Evolutionary conservation across 1,140 invertebrate species (phyloP).

Genomic region (Ips typographus): DNA sequence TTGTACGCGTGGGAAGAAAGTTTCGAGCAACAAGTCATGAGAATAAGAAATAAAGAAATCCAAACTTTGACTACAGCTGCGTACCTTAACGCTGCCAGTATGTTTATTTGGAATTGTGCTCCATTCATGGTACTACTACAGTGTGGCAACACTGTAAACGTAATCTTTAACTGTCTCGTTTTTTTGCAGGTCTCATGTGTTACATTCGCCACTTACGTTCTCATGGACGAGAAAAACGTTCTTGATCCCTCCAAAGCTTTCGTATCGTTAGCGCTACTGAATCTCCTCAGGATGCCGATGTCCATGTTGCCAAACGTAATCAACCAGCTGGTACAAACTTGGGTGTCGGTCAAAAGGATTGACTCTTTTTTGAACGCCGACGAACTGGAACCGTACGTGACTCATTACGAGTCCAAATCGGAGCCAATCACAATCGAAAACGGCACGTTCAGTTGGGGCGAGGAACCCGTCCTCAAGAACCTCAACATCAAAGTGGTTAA

Average conservation of each 20-base stretch:
- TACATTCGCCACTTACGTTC: conserved; percentile 87
- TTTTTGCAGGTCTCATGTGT: conserved; percentile 80
- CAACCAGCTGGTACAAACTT: conserved; percentile 75
- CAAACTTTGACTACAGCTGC: conserved; percentile 80
- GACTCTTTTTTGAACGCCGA: conserved; percentile 89
- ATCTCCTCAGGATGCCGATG: conserved; percentile 92
- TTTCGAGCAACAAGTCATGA: conserved; percentile 80
- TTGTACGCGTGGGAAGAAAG: conserved; percentile 58
- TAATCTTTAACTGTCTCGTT: background rate
- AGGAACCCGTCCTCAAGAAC: conserved; percentile 65
- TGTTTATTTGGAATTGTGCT: conserved; percentile 93
- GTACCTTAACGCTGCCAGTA: conserved; percentile 85
- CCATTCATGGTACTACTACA: conserved; percentile 81
- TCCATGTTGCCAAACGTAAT: conserved; percentile 87
- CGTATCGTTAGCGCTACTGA: conserved; percentile 95
- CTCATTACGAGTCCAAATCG: conserved; percentile 69
- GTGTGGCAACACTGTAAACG: background rate
- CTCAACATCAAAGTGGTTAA: conserved; percentile 71
- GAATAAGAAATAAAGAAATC: conserved; percentile 82
- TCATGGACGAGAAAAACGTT: conserved; percentile 77
- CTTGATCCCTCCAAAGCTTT: conserved; percentile 90
- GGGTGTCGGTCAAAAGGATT: conserved; percentile 78
- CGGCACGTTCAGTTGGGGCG: conserved; percentile 76
- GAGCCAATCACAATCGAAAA: conserved; percentile 42
- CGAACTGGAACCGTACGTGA: conserved; percentile 73